Percentiles rank a stretch among this genome's conserved stretches.
phyloP scores from a whole-genome alignment of 37 sponge, comb jelly and placozoan species.

The Ianthella basta region DNA sequence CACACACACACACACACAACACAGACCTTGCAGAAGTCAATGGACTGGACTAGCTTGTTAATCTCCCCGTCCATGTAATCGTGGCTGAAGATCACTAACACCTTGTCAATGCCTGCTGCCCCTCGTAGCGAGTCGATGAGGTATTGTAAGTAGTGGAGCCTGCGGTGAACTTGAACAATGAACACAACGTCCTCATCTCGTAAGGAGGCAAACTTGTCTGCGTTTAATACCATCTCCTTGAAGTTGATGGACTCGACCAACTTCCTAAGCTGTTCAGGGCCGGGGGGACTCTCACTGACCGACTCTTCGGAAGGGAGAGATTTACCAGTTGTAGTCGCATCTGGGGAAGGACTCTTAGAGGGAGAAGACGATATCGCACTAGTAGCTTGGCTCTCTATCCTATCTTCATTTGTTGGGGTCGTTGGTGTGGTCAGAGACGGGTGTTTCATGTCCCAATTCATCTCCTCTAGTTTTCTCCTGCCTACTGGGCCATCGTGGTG shows the following conservation, averaged over 20 bases:
- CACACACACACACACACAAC: too few species aligned
- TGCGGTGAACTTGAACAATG: constrained; percentile 78
- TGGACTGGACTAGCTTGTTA: constrained; percentile 46
- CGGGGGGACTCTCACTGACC: neutral
- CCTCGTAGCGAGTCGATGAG: constrained; percentile 63
- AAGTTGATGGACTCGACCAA: constrained; percentile 24
- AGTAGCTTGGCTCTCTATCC: too few species aligned
- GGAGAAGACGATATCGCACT: neutral
- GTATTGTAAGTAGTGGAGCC: constrained; percentile 61
- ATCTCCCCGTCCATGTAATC: constrained; percentile 76
- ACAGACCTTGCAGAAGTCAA: constrained; percentile 72
- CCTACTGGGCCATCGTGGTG: too few species aligned
- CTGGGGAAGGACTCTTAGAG: neutral
- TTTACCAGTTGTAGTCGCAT: neutral
- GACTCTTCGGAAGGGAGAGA: neutral
- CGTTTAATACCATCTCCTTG: constrained; percentile 41
- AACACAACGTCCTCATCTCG: constrained; percentile 56
- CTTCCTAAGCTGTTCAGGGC: neutral
- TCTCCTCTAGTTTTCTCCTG: too few species aligned
- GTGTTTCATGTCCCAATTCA: too few species aligned
- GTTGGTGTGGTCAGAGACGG: too few species aligned
- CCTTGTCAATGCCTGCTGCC: constrained; percentile 56
- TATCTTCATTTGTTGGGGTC: too few species aligned
- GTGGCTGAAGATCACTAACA: constrained; percentile 75
- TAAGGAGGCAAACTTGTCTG: constrained; percentile 53